Evolutionary conservation across 2,113 vertebrate genomes (phyloP).

Genomic region (Pimephales promelas): DNA sequence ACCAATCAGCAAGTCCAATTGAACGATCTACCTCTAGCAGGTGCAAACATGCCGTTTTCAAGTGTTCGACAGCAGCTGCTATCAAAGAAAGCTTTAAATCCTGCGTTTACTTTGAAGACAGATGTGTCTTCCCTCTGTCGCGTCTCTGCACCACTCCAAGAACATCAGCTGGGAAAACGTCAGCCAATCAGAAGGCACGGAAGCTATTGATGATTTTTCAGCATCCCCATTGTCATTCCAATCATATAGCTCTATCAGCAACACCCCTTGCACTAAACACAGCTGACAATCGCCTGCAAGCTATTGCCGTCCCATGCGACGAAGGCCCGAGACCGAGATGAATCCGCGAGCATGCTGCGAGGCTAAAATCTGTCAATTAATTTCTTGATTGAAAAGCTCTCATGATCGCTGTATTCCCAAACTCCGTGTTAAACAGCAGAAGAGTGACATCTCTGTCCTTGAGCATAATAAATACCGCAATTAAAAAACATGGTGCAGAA

Average conservation of each 20-base stretch:
- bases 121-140: conserved; percentile 11
- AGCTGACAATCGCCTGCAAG: conserved; percentile 25
- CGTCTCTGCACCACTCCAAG: background rate
- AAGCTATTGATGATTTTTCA: conserved; percentile 30
- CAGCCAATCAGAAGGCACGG: conserved; percentile 13
- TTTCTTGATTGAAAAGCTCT: conserved; percentile 35
- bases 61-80: conserved; percentile 11
- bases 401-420: conserved; percentile 26
- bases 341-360: background rate
- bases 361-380: conserved; percentile 40
- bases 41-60: conserved; percentile 17
- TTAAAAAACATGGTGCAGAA: conserved; percentile 40
- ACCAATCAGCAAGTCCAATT: background rate
- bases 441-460: conserved; percentile 44
- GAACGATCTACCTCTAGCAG: conserved; percentile 20
- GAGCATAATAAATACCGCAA: conserved; percentile 47
- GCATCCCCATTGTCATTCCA: conserved; percentile 38
- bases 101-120: conserved; percentile 23
- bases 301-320: conserved; percentile 19
- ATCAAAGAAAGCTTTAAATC: conserved; percentile 30
- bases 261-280: background rate
- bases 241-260: conserved; percentile 34
- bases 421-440: conserved; percentile 40
- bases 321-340: conserved; percentile 14
- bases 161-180: background rate